Evolutionary conservation across 1,140 invertebrate species (phyloP), one percentile per base, ranked within the genome.

Genomic region (Temnothorax curvispinosus): DNA sequence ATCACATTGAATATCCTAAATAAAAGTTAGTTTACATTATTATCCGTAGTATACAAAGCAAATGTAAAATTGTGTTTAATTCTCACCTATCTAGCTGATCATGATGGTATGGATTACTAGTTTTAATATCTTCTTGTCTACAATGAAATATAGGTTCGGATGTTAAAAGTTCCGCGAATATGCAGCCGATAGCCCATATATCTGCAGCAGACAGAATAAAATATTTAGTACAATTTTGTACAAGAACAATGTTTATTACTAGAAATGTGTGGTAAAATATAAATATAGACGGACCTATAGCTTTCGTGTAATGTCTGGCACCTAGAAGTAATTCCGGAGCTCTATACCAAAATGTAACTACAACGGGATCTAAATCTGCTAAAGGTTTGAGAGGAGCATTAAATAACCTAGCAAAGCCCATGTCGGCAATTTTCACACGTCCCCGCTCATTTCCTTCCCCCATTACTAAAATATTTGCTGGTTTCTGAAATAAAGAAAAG

Each of bases 141-240:
- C 99, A 99, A 94, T 99, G 99, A 95, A 99, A 99, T 94, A 99
- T 99, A 32, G 99, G 99, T 96, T 99, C 99, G 1, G 99, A 99
- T 9, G 99, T 99, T 80, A 99, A 95, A 13, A 99, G 94, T 94
- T 99, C 99, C 15, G 99, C 99, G 96, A 99, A 99, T 94, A 99
- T 99, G 95, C 99, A 99, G 13, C 99, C 99, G 95, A 99, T 99
- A 1, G 99, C 99, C 99, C 99, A 99, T 90, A 99, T 99, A 96
- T 99, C 99, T 98, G 91, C 78, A 96, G 95, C 92, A 27, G 52
- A 9, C 58, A 54, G 38, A 74, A 41, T 11, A 41, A 44, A 84
- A 74, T 41, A 44, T 72, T 44, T 32, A 15, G 47, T 64, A 71
- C 21, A 21, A 9, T 54, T 56, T 60, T 38, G 3, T 41, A 88